phyloP scores from a whole-genome alignment of 2,797 vertebrate species.

The Carapus acus region DNA sequence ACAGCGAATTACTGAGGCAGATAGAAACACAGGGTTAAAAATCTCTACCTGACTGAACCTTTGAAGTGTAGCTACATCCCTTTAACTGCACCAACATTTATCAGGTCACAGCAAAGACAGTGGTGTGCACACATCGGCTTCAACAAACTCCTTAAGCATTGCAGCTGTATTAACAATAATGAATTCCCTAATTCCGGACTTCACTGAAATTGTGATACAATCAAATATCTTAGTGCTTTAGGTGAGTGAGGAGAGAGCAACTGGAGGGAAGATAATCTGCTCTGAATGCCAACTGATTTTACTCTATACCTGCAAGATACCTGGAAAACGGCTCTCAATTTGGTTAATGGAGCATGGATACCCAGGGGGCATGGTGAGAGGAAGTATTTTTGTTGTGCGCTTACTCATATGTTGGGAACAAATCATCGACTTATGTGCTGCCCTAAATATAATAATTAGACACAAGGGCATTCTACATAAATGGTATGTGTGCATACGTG shows the following conservation, averaged over 20 bases:
- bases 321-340: constrained; percentile 26
- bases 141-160: constrained; percentile 15
- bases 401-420: constrained; percentile 31
- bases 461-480: constrained; percentile 10
- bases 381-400: constrained; percentile 28
- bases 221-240: constrained; percentile 33
- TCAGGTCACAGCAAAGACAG: constrained; percentile 1
- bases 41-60: constrained; percentile 10
- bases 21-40: constrained; percentile 10
- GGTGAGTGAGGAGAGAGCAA: constrained; percentile 45
- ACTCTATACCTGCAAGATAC: constrained; percentile 43
- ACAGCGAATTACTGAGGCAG: constrained; percentile 16
- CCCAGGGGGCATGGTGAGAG: constrained; percentile 23
- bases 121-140: constrained; percentile 13
- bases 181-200: constrained; percentile 37
- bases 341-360: constrained; percentile 49
- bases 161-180: constrained; percentile 28
- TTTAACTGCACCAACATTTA: constrained; percentile 1
- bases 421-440: constrained; percentile 38
- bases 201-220: constrained; percentile 31
- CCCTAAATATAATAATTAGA: constrained; percentile 24
- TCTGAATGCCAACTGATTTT: constrained; percentile 58
- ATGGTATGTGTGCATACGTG: not conserved
- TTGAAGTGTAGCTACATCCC: constrained; percentile 6
- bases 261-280: constrained; percentile 55